Base-by-base conservation (phyloP, 2,797 vertebrate genomes). In the Poecilia velifera region DNA sequence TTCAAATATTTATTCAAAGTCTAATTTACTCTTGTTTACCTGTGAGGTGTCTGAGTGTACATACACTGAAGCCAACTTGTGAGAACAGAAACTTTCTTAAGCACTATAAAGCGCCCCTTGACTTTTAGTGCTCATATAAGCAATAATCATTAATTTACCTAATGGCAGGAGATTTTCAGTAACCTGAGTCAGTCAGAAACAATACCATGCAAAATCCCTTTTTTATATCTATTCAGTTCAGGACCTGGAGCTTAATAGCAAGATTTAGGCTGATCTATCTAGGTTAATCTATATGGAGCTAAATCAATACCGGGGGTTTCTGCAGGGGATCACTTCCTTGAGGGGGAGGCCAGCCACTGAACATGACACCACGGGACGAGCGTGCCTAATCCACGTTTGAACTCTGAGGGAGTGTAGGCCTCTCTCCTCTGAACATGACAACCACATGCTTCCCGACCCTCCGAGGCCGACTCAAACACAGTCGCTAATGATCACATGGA, bases 371-470 rank as follows among this genome's bases (percentile, higher is more conserved):
- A 31, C 76, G 78, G 87, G 93, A 94, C 91, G 87, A 93, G 92
- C 90, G 91, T 95, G 94, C 81, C 93, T 93, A 94, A 95, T 94
- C 91, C 83, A 88, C 68, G 90, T 93, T 94, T 95, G 92, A 95
- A 95, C 93, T 93, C 87, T 87, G 77, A 94, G 90, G 86, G 72
- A 88, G 92, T 74, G 75, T 89, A 91, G 92, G 89, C 89, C 86
- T 91, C 90, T 84, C 87, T 79, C 89, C 82, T 90, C 87, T 89
- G 80, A 89, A 90, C 87, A 84, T 83, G 89, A 90, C 88, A 86
- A 83, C 83, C 82, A 80, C 75, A 79, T 87, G 87, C 82, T 79
- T 79, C 73, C 82, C 82, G 79, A 86, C 75, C 82, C 78, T 86
- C 73, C 79, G 73, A 87, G 75, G 80, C 75, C 68, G 66, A 43